A percentile compares a stretch with the other conserved stretches of the same genome.
These are phyloP conservation scores for Acleris laterana DNA, from an alignment of 2,888 invertebrate genomes.

Conservation along the genomic window DNA sequence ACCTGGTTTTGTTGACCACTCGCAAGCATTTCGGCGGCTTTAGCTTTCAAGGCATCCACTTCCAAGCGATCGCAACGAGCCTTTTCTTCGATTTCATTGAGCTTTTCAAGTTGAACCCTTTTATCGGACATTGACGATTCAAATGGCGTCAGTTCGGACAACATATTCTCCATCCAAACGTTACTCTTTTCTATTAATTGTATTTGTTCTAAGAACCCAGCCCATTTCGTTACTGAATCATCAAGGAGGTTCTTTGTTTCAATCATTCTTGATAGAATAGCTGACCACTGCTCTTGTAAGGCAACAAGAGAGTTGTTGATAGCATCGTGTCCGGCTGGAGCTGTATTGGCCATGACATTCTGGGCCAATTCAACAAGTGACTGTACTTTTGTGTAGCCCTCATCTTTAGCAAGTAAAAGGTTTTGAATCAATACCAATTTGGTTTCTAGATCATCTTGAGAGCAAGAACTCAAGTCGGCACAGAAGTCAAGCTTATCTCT, in stretches of 20 bases:
- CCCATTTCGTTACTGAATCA: constrained; percentile 96
- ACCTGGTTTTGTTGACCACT: constrained; percentile 93
- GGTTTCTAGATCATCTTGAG: constrained; percentile 93
- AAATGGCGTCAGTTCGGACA: constrained; percentile 89
- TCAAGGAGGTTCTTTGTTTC: constrained; percentile 95
- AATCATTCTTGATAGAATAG: constrained; percentile 93
- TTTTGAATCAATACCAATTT: constrained; percentile 94
- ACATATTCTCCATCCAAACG: constrained; percentile 89
- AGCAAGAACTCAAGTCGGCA: constrained; percentile 91
- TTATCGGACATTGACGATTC: constrained; percentile 94
- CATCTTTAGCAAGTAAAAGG: constrained; percentile 94
- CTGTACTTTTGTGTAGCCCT: constrained; percentile 95
- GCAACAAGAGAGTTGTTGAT: constrained; percentile 93
- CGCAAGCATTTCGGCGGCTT: constrained; percentile 93
- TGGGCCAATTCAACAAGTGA: constrained; percentile 95
- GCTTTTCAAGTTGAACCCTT: constrained; percentile 92
- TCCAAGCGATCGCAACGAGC: constrained; percentile 95
- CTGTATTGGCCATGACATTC: constrained; percentile 94
- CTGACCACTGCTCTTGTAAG: constrained; percentile 96
- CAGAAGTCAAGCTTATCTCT: constrained; percentile 94
- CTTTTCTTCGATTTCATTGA: constrained; percentile 94
- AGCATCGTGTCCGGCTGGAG: constrained; percentile 92
- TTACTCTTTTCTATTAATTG: constrained; percentile 93
- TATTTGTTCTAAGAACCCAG: constrained; percentile 94
- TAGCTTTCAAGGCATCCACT: constrained; percentile 92